These are phyloP conservation scores for Phataginus tricuspis DNA, from an alignment of 2,797 vertebrate species.

Conservation along the genomic window DNA sequence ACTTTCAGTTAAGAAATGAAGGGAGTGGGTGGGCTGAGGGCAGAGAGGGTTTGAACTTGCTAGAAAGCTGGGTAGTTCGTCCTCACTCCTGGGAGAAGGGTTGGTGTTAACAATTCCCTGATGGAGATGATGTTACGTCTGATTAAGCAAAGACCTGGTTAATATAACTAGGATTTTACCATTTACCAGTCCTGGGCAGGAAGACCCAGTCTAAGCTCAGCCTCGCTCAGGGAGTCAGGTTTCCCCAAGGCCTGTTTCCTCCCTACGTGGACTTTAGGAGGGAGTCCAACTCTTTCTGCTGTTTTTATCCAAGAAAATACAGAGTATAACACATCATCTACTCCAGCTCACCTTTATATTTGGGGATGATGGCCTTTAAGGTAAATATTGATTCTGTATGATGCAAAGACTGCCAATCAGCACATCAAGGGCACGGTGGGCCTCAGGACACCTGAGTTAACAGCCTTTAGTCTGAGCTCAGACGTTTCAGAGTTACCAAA, in stretches of 20 bases:
- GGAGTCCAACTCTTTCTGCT: neutral
- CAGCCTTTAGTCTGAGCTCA: neutral
- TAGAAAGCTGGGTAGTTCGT: neutral
- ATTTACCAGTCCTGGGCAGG: neutral
- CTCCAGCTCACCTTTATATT: neutral
- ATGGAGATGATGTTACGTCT: rapidly evolving
- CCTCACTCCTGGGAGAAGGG: neutral
- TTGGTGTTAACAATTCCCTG: neutral
- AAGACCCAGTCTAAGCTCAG: neutral
- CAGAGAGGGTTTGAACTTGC: neutral
- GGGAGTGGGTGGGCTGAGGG: neutral
- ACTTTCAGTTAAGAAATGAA: neutral
- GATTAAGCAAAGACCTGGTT: neutral
- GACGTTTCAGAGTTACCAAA: neutral
- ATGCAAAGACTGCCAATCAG: neutral
- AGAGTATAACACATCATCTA: neutral
- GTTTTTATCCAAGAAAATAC: neutral
- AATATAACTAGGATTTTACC: rapidly evolving
- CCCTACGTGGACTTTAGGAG: neutral
- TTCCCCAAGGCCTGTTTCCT: neutral
- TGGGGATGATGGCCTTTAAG: neutral
- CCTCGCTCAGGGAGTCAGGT: neutral
- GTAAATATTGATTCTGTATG: neutral
- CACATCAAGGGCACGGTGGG: rapidly evolving
- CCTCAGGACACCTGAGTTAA: neutral